A percentile compares a stretch with the other conserved stretches of the same genome.
These are phyloP conservation scores for Heteractis magnifica DNA, from an alignment of 92 coral and sea anemone species.

Conservation along the genomic window DNA sequence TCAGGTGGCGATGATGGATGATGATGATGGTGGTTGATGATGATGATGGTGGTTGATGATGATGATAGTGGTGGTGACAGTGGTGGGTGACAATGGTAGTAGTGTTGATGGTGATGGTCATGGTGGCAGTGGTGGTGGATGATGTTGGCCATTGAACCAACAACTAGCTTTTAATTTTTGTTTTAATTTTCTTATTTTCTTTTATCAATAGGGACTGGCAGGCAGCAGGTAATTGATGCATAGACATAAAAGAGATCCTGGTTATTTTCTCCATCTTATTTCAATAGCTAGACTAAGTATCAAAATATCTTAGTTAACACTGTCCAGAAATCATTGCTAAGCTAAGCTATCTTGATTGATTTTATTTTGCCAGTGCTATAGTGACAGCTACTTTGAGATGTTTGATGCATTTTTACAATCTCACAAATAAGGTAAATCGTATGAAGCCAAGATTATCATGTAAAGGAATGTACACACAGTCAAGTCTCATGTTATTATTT, in stretches of 20 bases:
- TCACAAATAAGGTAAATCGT: slow-evolving; percentile 46
- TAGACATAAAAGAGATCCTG: neutral
- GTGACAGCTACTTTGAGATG: slow-evolving; percentile 67
- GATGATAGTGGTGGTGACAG: too few species aligned
- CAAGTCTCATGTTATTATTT: neutral
- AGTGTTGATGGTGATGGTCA: too few species aligned
- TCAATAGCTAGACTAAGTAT: neutral
- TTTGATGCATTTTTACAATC: slow-evolving; percentile 59
- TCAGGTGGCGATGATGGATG: too few species aligned
- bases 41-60: too few species aligned
- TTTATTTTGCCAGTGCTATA: slow-evolving; percentile 47
- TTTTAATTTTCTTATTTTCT: neutral
- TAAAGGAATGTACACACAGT: neutral
- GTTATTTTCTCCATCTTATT: neutral
- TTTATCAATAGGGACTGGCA: slow-evolving; percentile 52
- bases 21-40: too few species aligned
- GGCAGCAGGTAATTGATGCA: slow-evolving; percentile 53
- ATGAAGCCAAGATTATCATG: neutral
- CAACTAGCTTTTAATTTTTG: neutral
- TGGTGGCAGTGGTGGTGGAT: too few species aligned
- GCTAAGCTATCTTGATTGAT: neutral
- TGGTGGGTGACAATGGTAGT: too few species aligned
- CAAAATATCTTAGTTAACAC: too few species aligned
- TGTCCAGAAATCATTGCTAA: too few species aligned
- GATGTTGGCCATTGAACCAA: too few species aligned